These are phyloP conservation scores for Anabacerthia variegaticeps DNA, from an alignment of 2,797 vertebrate genomes.

Conservation along the genomic window DNA sequence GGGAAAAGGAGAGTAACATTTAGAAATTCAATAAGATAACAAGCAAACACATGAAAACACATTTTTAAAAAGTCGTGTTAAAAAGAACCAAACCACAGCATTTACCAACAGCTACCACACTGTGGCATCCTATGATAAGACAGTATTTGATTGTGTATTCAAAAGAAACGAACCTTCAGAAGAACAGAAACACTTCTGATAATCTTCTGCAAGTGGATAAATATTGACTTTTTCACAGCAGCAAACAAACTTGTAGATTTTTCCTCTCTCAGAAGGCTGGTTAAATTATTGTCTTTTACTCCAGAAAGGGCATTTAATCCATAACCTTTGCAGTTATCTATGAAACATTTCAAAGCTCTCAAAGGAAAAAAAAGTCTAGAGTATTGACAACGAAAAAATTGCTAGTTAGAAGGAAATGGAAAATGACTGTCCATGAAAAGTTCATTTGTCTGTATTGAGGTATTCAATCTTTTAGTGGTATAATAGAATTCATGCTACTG, in stretches of 20 bases:
- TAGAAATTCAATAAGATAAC: background rate
- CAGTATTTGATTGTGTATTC: background rate
- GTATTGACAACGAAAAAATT: background rate
- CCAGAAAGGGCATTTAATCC: background rate
- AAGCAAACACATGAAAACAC: background rate
- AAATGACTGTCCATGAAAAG: background rate
- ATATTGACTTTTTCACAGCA: background rate
- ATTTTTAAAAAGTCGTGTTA: background rate
- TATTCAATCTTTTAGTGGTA: background rate
- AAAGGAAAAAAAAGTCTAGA: background rate
- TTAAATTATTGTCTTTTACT: background rate
- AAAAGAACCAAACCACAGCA: background rate
- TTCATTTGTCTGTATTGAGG: background rate
- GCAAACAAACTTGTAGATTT: background rate
- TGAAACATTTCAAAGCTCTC: background rate
- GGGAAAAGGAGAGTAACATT: background rate
- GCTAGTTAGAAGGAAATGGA: background rate
- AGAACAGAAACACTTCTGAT: background rate
- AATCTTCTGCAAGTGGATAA: background rate
- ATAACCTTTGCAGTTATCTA: background rate
- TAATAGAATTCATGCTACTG: background rate
- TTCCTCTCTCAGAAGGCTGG: background rate
- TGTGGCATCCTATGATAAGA: slow-evolving; percentile 27
- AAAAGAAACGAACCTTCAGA: background rate
- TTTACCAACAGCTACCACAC: slow-evolving; percentile 22